phyloP scores from a whole-genome alignment of 2,797 vertebrate genomes.

The Silurus aristotelis region DNA sequence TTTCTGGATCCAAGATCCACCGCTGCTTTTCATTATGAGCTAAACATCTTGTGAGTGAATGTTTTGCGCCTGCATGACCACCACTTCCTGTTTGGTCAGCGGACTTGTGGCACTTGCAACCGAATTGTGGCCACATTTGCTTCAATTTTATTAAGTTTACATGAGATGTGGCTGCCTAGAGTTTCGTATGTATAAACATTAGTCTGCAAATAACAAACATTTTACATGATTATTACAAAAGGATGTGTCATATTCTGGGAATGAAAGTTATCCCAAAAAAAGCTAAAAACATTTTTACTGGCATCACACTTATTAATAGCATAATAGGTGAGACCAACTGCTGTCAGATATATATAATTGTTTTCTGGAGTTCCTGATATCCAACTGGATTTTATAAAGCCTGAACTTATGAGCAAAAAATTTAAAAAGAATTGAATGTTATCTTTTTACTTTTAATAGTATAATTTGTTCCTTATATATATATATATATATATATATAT shows the following conservation, averaged over 20 bases:
- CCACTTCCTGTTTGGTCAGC: slow-evolving; percentile 39
- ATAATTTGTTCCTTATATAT: too few relatives aligned
- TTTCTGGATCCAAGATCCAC: slow-evolving; percentile 18
- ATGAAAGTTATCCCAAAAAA: neutral
- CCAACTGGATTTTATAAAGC: neutral
- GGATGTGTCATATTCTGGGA: neutral
- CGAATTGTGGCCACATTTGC: slow-evolving; percentile 26
- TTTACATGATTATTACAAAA: neutral
- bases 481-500: too few relatives aligned
- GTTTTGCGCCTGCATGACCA: slow-evolving; percentile 29
- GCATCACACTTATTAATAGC: neutral
- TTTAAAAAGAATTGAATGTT: neutral
- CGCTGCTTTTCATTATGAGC: slow-evolving; percentile 22
- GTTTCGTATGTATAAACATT: slow-evolving; percentile 4
- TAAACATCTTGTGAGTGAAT: slow-evolving; percentile 44
- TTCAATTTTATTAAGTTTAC: neutral
- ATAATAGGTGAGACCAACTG: neutral
- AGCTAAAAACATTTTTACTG: too few relatives aligned
- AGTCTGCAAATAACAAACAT: slow-evolving; percentile 30
- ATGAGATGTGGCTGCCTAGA: neutral
- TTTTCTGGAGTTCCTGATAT: neutral
- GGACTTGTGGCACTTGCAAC: slow-evolving; percentile 28
- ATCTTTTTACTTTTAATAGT: too few relatives aligned
- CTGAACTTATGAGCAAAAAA: neutral
- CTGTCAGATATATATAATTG: neutral